A percentile compares a stretch with the other conserved stretches of the same genome.
Evolutionary conservation across 2,797 vertebrate genomes (phyloP).

Genomic region (Anableps anableps): DNA sequence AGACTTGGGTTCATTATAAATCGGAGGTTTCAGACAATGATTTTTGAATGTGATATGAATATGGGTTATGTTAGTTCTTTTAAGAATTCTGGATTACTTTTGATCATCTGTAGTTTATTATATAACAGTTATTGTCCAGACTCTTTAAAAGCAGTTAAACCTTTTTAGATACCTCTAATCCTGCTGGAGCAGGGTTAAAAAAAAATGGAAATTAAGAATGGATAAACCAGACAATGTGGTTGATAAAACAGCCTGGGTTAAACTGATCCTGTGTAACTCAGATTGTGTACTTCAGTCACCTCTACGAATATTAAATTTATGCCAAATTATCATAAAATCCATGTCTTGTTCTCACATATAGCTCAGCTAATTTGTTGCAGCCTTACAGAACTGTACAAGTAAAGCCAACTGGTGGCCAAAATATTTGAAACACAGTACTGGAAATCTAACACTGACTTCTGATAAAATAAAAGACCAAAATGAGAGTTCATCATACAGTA

Average conservation of each 20-base stretch:
- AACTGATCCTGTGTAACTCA: not conserved
- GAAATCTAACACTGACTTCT: constrained; percentile 2
- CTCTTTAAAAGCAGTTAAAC: no score
- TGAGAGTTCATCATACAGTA: constrained; percentile 2
- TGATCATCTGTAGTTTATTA: no score
- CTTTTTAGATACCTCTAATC: no score
- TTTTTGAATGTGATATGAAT: not conserved
- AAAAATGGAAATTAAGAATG: no score
- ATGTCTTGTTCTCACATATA: not conserved
- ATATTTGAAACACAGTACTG: not conserved
- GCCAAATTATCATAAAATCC: not conserved
- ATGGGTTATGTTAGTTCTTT: not conserved
- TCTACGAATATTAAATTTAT: not conserved
- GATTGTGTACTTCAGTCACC: not conserved
- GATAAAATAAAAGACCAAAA: constrained; percentile 24
- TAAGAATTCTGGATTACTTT: no score
- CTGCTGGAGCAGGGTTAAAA: no score
- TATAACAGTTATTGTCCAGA: no score
- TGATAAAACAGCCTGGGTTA: not conserved
- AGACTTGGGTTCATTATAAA: not conserved
- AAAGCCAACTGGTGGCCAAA: not conserved
- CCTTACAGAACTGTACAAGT: not conserved
- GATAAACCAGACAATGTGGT: no score
- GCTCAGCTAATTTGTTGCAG: not conserved
- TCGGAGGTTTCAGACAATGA: not conserved